Evolutionary conservation across 2,113 vertebrate genomes (phyloP).

Genomic region (Rhodinocichla rosea): DNA sequence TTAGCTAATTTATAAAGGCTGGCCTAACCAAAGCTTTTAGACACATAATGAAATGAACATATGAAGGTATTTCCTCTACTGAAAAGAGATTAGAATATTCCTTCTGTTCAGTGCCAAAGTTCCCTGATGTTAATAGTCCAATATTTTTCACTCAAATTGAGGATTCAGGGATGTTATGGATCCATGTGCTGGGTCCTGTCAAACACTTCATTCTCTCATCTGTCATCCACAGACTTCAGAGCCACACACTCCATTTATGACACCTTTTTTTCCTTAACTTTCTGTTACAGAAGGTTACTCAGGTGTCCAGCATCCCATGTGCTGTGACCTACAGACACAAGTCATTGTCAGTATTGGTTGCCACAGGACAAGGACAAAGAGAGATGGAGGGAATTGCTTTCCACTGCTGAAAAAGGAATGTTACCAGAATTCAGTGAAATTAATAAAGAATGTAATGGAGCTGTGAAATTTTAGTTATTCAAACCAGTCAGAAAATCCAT

Average conservation of each 20-base stretch:
- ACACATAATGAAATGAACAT: background rate
- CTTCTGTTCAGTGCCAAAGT: conserved; percentile 17
- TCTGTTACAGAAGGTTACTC: conserved; percentile 29
- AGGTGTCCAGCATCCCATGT: background rate
- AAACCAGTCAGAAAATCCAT: background rate
- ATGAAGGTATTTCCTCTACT: background rate
- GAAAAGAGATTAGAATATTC: background rate
- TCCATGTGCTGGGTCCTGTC: conserved; percentile 31
- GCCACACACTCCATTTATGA: background rate
- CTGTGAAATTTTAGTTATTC: background rate
- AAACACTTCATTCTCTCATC: conserved; percentile 30
- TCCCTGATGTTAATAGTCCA: background rate
- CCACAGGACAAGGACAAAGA: background rate
- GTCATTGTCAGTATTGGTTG: background rate
- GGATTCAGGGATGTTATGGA: background rate
- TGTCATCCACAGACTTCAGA: conserved; percentile 39
- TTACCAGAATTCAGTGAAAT: background rate
- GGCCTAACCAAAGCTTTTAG: conserved; percentile 14
- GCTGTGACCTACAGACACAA: background rate
- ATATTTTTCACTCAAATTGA: conserved; percentile 5
- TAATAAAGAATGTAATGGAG: background rate
- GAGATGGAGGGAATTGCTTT: background rate
- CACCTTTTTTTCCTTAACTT: background rate
- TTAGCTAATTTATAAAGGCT: conserved; percentile 53
- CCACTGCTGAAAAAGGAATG: background rate